These are phyloP conservation scores for Ceyx cyanopectus DNA, from an alignment of 2,113 vertebrate genomes.

Conservation along the genomic window DNA sequence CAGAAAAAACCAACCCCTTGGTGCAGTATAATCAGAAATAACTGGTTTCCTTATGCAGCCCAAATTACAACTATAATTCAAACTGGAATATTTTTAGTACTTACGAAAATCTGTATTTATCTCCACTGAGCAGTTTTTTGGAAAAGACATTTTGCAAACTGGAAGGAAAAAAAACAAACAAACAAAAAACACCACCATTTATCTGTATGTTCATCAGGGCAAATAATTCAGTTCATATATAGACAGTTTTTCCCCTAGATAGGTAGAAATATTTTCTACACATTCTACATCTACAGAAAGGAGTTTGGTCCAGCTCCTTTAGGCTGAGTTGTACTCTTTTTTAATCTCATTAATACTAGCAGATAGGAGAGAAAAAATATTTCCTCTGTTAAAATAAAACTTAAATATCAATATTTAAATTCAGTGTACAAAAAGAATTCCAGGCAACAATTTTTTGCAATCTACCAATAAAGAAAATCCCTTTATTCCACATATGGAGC, in stretches of 20 bases:
- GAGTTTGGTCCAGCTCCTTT: neutral
- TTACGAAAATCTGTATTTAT: conserved; percentile 96
- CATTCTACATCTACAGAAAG: neutral
- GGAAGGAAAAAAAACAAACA: conserved; percentile 17
- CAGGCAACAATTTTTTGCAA: accelerated
- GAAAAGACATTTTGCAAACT: conserved; percentile 98
- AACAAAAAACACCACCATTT: neutral
- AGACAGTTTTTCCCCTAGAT: neutral
- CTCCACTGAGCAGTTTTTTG: conserved; percentile 95
- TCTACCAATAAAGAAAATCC: too few relatives aligned
- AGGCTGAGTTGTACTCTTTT: neutral
- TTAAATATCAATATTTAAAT: neutral
- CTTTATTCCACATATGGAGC: neutral
- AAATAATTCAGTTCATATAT: neutral
- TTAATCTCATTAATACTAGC: neutral
- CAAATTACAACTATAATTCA: neutral
- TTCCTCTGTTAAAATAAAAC: neutral
- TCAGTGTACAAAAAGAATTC: accelerated
- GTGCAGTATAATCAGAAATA: neutral
- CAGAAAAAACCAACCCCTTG: neutral
- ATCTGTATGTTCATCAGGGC: neutral
- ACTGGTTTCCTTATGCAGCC: accelerated
- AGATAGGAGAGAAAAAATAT: accelerated
- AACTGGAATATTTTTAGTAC: conserved; percentile 9
- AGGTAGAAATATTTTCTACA: neutral